Evolutionary conservation across 2,113 vertebrate species (phyloP), one percentile per base, ranked within the genome.

Genomic region (Phodopus roborovskii): DNA sequence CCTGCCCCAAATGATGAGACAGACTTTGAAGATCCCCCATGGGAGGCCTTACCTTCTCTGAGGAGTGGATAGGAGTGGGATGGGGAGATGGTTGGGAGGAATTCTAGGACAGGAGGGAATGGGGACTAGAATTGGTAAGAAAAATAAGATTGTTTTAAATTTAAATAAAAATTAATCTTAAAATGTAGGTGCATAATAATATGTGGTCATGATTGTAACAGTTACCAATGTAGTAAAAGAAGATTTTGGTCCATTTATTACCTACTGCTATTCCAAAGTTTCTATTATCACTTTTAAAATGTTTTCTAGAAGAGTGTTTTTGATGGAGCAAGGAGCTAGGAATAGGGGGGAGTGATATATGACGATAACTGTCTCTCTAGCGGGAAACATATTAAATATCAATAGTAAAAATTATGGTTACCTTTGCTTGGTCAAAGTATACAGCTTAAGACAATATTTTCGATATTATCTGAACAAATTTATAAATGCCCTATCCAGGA

Each of bases 111-210:
- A 56, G 10, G 53, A 56, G 53, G 11, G 53, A 56, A 12, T 15
- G 53, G 53, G 53, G 13, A 45, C 45, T 45, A 45, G 45, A 6
- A 45, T 45, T 45, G 3, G 45, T 45, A 3, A 45, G 45, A 45
- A 45, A 45, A 45, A 56, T 56, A 56, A 56, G 53, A 56, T 56
- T 56, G 13, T 15, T 56, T 56, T 56, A 13, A 56, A 56, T 56
- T 56, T 56, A 56, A 56, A 56, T 56, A 56, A 56, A 56, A 56
- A 56, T 56, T 50, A 45, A 45, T 45, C 6, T 45, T 45, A 45
- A 45, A 56, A 56, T 56, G 12, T 74, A 48, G 68, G 39, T 56
- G 96, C 91, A 45, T 74, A 93, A 89, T 85, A 94, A 66, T 64
- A 50, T 16, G 12, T 50, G 62, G 74, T 7, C 22, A 74, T 36